These are phyloP conservation scores for Lepidurus packardi DNA, from an alignment of 1,140 invertebrate genomes.

Conservation along the genomic window DNA sequence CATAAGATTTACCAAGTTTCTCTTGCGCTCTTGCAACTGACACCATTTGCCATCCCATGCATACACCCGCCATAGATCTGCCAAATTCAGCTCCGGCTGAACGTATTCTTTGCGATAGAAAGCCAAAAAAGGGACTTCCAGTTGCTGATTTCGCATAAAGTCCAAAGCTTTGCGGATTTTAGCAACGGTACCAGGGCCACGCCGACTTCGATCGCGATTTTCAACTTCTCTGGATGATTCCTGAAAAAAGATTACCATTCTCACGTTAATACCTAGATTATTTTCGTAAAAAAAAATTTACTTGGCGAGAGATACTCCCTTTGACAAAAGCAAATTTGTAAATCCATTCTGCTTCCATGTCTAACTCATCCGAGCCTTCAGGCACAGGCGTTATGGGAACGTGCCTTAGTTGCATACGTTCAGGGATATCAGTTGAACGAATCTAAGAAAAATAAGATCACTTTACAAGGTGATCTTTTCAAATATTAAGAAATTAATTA, in stretches of 20 bases:
- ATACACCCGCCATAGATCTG: constrained; percentile 96
- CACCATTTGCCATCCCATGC: constrained; percentile 96
- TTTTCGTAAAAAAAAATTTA: constrained; percentile 40
- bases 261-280: neutral
- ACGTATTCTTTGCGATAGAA: constrained; percentile 99
- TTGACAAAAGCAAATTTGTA: constrained; percentile 88
- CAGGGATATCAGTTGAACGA: constrained; percentile 79
- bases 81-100: constrained; percentile 85
- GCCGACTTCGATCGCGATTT: constrained; percentile 36
- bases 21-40: constrained; percentile 78
- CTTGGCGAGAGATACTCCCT: constrained; percentile 70
- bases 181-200: constrained; percentile 58
- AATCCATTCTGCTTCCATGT: constrained; percentile 96
- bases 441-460: constrained; percentile 50
- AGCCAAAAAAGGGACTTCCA: constrained; percentile 97
- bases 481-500: constrained; percentile 41
- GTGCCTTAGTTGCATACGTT: constrained; percentile 83
- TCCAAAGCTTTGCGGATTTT: constrained; percentile 93
- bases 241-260: neutral
- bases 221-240: constrained; percentile 32
- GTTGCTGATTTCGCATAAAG: constrained; percentile 89
- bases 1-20: constrained; percentile 73
- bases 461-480: neutral
- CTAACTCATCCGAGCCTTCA: constrained; percentile 78
- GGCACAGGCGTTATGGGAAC: constrained; percentile 71